Evolutionary conservation across 2,888 invertebrate genomes (phyloP), one percentile per base, ranked within the genome.

Genomic region (Julus scanicus): DNA sequence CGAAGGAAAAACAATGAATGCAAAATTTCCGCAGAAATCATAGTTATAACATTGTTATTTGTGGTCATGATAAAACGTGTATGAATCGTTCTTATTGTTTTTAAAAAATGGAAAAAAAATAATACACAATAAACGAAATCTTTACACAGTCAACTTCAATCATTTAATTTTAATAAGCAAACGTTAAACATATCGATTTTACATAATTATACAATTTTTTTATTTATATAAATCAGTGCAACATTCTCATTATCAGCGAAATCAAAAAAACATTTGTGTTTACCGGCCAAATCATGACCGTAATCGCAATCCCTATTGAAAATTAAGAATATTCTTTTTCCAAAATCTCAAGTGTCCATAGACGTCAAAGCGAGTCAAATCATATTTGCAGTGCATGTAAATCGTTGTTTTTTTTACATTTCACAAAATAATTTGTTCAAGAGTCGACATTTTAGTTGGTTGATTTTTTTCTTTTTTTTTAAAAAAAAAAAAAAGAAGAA

Each of bases 221-320:
- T 63, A 17, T 17, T 57, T 57, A 8, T 20, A 20, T 20, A 6
- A n/a, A 63, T 63, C 63, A 9, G 20, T 20, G 20, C n/a, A 20
- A 63, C 53, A 17, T 20, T 13, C 20, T 63, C 63, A 63, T 63
- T 20, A 29, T 63, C 63, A 63, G n/a, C 11, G 15, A 48, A 57
- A 13, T 15, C 63, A 20, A 4, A 63, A n/a, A 4, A 20, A 8
- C 63, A 20, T 20, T 9, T 20, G 8, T 20, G 20, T 63, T 49
- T 80, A 48, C 17, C 83, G 20, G 0, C 88, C 88, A 20, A 88
- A 88, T 48, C 88, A 88, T 88, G 88, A 29, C 88, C 88, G 17
- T 88, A 88, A 49, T 88, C 88, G 13, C 84, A 84, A 17, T 88
- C 83, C 0, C 49, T 86, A 53, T 86, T 86, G 53, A 49, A n/a